Evolutionary conservation across 2,797 vertebrate species (phyloP), one percentile per base, ranked within the genome.

Genomic region (Pempheris klunzingeri): DNA sequence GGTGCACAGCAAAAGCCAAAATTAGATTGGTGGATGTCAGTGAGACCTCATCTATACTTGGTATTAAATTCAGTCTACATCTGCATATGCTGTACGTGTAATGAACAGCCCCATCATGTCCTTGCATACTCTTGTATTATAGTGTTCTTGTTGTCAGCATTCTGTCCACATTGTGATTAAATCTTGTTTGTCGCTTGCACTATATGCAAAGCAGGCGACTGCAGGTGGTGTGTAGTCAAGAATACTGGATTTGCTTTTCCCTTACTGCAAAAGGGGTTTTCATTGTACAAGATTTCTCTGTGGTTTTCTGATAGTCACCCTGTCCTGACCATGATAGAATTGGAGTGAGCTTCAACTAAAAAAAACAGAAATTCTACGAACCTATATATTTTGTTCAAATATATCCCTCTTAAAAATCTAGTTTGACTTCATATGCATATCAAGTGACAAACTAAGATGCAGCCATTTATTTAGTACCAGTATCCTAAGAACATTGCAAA

Each of bases 111-210:
- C 28, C 54, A 47, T 64, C 65, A 53, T 70, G 59, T 39, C 49
- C 53, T 20, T 55, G 74, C 30, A 44, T 58, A 22, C 41, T 54
- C 39, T 26, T 30, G 38, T 52, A 32, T 43, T 62, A 38, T 11
- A 36, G 30, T 22, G 20, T 67, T 74, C 13, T 18, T 52, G 43
- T 59, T 67, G 73, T 83, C 77, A 68, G 72, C 71, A 77, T 69
- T 74, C 57, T 78, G 71, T 87, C 69, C 3, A 28, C 77, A 70
- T 77, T n/a, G 3, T 26, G 30, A 41, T 15, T 43, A 53, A 58
- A 60, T 69, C 58, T 71, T 4, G 5, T 82, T 79, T 67, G 54
- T 62, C 0, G 38, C 36, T 62, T n/a, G 36, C 18, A 20, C 13
- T 34, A 9, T 43, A 66, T 81, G 74, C 61, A 77, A 76, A 82